These are phyloP conservation scores for Melitaea athalia DNA, from an alignment of 2,888 invertebrate genomes.

Conservation along the genomic window DNA sequence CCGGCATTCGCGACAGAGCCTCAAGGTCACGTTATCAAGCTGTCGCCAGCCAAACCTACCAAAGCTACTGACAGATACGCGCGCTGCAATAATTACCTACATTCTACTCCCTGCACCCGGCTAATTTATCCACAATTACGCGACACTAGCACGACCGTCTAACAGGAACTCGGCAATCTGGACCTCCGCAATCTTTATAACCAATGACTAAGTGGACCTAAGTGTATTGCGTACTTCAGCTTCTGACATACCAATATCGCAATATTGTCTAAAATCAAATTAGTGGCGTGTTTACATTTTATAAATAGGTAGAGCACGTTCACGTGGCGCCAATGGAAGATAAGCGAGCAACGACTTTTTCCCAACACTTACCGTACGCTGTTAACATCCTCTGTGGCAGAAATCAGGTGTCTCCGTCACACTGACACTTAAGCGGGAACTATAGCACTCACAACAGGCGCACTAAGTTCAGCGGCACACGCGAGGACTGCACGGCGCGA, in stretches of 20 bases:
- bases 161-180: conserved; percentile 79
- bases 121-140: conserved; percentile 46
- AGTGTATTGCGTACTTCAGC: conserved; percentile 68
- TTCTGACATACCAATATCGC: conserved; percentile 61
- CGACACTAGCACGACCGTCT: conserved; percentile 60
- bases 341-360: conserved; percentile 62
- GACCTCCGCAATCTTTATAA: conserved; percentile 70
- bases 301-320: conserved; percentile 78
- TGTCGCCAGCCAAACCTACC: conserved; percentile 64
- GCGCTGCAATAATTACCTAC: conserved; percentile 40
- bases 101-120: conserved; percentile 41
- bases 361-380: conserved; percentile 78
- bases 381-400: conserved; percentile 80
- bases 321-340: conserved; percentile 75
- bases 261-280: conserved; percentile 71
- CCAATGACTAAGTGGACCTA: conserved; percentile 53
- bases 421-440: conserved; percentile 79
- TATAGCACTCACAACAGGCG: conserved; percentile 80
- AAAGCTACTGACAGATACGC: conserved; percentile 40
- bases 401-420: conserved; percentile 72
- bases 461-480: conserved; percentile 79
- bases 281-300: conserved; percentile 79
- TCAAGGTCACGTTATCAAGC: conserved; percentile 81
- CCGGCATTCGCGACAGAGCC: conserved; percentile 73
- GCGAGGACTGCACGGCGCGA: conserved; percentile 80